Conservation (phyloP, 1,140 invertebrate species). For the Drosophila insularis region DNA sequence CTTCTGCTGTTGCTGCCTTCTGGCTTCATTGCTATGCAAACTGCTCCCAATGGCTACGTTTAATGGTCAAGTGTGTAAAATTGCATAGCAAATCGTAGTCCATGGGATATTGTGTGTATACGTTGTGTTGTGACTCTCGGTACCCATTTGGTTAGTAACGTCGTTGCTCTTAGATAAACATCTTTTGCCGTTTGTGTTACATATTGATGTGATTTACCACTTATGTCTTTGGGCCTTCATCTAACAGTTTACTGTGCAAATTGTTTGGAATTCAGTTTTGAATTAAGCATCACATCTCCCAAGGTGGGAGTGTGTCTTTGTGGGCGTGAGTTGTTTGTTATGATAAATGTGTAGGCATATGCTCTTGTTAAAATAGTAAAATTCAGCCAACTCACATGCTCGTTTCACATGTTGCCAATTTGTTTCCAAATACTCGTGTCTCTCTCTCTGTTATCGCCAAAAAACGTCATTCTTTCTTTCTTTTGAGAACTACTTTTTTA, state of each 20-base stretch:
- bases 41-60: slow-evolving; percentile 80
- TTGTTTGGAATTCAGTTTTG: slow-evolving; percentile 77
- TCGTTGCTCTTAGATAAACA: slow-evolving; percentile 51
- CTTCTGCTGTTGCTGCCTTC: slow-evolving; percentile 25
- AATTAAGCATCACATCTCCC: slow-evolving; percentile 39
- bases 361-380: slow-evolving; percentile 45
- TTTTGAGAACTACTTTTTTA: slow-evolving; percentile 30
- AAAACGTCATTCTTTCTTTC: too few species aligned
- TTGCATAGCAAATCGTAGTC: slow-evolving; percentile 76
- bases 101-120: neutral
- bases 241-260: slow-evolving; percentile 69
- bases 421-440: too few species aligned
- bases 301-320: slow-evolving; percentile 1
- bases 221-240: slow-evolving; percentile 65
- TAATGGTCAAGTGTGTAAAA: slow-evolving; percentile 82
- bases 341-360: slow-evolving; percentile 34
- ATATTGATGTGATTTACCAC: slow-evolving; percentile 82
- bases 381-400: slow-evolving; percentile 16
- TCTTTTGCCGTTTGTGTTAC: slow-evolving; percentile 57
- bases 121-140: neutral
- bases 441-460: too few species aligned
- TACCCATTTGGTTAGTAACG: slow-evolving; percentile 49
- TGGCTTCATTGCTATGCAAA: slow-evolving; percentile 78
- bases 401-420: slow-evolving; percentile 26
- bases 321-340: slow-evolving; percentile 17